phyloP scores from a whole-genome alignment of 1,140 invertebrate species.

The Leptinotarsa lineolata region DNA sequence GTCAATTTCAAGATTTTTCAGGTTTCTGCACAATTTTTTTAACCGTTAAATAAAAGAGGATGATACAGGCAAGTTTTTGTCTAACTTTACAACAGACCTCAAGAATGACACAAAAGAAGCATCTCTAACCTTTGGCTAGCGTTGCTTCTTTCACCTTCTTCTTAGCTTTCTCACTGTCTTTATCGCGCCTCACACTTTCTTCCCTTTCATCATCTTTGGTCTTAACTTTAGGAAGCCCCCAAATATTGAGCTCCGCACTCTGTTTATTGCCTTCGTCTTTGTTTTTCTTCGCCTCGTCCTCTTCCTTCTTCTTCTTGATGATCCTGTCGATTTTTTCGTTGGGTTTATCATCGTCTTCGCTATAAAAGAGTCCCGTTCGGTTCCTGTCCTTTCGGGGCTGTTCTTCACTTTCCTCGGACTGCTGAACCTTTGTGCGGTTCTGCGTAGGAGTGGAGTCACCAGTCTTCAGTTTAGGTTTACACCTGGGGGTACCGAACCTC shows the following conservation, averaged over 20 bases:
- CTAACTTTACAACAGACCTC: too few relatives aligned
- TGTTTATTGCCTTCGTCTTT: constrained; percentile 9
- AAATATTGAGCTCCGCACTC: neutral
- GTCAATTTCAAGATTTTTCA: too few relatives aligned
- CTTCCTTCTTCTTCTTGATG: constrained; percentile 59
- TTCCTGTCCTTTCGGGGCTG: constrained; percentile 44
- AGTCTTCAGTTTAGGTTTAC: constrained; percentile 40
- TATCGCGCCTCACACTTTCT: constrained; percentile 15
- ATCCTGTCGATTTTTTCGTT: constrained; percentile 60
- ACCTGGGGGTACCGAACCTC: constrained; percentile 30
- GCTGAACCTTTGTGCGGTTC: constrained; percentile 9
- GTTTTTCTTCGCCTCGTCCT: constrained; percentile 36
- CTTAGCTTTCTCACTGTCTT: constrained; percentile 27
- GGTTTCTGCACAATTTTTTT: too few relatives aligned
- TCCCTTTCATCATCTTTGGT: neutral
- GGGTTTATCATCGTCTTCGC: constrained; percentile 59
- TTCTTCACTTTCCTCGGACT: constrained; percentile 21
- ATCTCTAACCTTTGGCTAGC: neutral
- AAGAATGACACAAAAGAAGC: too few relatives aligned
- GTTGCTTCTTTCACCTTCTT: constrained; percentile 21
- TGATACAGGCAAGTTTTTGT: too few relatives aligned
- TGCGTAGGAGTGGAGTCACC: constrained; percentile 25
- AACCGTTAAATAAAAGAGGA: too few relatives aligned
- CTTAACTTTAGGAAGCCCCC: constrained; percentile 23
- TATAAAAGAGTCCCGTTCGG: constrained; percentile 59